Conservation (phyloP, 2,888 invertebrate genomes). For the Megastigmus dorsalis region DNA sequence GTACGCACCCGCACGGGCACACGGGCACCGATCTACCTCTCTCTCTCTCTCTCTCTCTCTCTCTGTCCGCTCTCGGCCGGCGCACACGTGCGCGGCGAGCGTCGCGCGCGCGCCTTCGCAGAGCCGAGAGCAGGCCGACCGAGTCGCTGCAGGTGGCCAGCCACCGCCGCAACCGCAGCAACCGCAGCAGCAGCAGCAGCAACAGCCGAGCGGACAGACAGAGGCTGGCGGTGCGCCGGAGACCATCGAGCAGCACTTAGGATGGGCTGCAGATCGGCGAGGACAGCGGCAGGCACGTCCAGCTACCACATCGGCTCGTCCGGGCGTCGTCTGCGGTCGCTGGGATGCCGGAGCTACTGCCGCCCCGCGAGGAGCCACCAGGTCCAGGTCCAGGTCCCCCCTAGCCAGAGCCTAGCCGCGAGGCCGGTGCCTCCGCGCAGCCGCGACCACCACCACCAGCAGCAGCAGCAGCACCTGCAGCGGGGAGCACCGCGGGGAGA, state of each 20-base stretch:
- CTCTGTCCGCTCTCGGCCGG: too few species aligned
- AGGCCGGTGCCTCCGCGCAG: background rate
- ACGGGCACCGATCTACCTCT: too few species aligned
- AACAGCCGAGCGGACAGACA: too few species aligned
- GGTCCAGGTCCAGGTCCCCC: background rate
- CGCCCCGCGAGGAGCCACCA: background rate
- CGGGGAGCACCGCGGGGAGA: too few species aligned
- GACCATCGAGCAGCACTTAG: slow-evolving; percentile 61
- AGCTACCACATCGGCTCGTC: background rate
- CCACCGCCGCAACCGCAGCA: too few species aligned
- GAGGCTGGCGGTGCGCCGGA: slow-evolving; percentile 1
- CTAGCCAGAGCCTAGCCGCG: background rate
- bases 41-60: too few species aligned
- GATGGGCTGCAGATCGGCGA: slow-evolving; percentile 65
- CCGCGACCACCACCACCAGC: background rate
- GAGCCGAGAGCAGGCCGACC: too few species aligned
- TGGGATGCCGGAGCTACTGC: background rate
- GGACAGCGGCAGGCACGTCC: background rate
- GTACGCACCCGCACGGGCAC: background rate
- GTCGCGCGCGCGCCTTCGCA: too few species aligned
- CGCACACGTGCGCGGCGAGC: too few species aligned
- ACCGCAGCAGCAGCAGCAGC: background rate
- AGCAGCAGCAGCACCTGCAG: background rate
- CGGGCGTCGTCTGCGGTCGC: background rate
- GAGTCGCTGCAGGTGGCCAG: too few species aligned